Evolutionary conservation across 2,113 vertebrate genomes (phyloP).

Genomic region (Martes martes): DNA sequence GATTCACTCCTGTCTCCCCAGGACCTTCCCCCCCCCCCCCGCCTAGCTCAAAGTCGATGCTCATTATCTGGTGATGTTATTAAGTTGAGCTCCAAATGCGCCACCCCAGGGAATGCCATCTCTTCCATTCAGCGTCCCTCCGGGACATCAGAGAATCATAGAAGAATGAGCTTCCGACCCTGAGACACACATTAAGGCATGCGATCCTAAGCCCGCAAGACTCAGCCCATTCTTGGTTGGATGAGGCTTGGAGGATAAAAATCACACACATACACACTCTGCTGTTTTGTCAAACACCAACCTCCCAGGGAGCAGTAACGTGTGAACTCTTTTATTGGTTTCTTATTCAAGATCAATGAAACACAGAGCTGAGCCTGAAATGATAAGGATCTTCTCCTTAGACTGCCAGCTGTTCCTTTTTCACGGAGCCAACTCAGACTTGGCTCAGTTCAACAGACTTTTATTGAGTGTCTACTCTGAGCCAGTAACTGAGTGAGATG

Average conservation of each 20-base stretch:
- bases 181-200: neutral
- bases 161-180: neutral
- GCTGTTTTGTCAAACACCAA: neutral
- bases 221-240: neutral
- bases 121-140: neutral
- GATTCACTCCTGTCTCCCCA: neutral
- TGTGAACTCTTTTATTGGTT: neutral
- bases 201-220: neutral
- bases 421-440: neutral
- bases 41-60: neutral
- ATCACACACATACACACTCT: neutral
- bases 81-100: neutral
- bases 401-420: neutral
- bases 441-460: neutral
- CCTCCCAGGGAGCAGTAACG: neutral
- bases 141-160: neutral
- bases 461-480: slow-evolving; percentile 35
- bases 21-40: neutral
- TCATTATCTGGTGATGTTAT: neutral
- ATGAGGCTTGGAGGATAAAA: neutral
- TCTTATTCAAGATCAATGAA: slow-evolving; percentile 47
- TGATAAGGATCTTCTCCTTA: slow-evolving; percentile 8
- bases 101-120: accelerated
- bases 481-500: neutral
- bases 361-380: neutral